Evolutionary conservation across 2,113 vertebrate species (phyloP).

Genomic region (Dinomys branickii): DNA sequence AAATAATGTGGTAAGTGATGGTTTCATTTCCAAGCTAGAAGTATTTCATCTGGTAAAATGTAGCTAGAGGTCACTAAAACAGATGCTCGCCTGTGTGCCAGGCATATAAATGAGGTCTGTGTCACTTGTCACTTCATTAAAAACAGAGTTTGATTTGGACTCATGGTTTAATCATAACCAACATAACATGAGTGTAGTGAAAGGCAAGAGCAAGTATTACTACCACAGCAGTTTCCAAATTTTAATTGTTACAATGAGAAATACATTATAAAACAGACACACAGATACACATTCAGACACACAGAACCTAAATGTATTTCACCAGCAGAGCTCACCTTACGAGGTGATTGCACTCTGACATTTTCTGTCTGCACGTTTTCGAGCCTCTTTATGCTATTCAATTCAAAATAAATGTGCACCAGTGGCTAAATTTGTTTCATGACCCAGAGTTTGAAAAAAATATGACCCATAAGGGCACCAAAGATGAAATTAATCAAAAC

Average conservation of each 20-base stretch:
- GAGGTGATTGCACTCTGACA: neutral
- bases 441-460: neutral
- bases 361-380: neutral
- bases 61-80: conserved; percentile 71
- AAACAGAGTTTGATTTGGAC: conserved; percentile 69
- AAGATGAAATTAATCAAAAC: conserved; percentile 26
- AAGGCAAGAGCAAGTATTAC: conserved; percentile 66
- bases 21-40: conserved; percentile 63
- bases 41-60: conserved; percentile 73
- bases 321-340: neutral
- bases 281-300: neutral
- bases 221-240: conserved; percentile 47
- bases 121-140: conserved; percentile 80
- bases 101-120: conserved; percentile 75
- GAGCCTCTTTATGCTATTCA: neutral
- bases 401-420: neutral
- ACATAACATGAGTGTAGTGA: conserved; percentile 64
- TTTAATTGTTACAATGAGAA: conserved; percentile 54
- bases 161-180: conserved; percentile 70
- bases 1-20: conserved; percentile 60
- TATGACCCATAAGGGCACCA: neutral
- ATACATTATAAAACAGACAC: conserved; percentile 16
- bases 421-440: conserved; percentile 25
- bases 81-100: conserved; percentile 70
- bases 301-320: neutral